These are phyloP conservation scores for Syngnathus acus DNA, from an alignment of 2,797 vertebrate genomes.

Conservation along the genomic window DNA sequence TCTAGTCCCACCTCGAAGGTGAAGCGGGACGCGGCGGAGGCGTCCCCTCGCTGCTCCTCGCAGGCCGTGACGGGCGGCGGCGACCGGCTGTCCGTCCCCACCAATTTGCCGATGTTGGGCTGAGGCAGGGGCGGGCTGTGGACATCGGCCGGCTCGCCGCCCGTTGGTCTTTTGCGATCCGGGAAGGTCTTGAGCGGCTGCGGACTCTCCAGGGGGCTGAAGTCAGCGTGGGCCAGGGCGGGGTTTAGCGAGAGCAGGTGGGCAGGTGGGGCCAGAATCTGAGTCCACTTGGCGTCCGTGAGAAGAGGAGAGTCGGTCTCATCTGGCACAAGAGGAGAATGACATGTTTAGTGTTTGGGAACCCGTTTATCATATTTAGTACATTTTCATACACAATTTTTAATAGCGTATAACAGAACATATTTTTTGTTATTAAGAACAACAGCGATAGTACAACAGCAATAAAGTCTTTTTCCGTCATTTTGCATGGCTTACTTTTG, in stretches of 20 bases:
- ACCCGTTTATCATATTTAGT: too few relatives aligned
- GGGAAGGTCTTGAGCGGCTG: constrained; percentile 78
- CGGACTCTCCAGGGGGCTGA: constrained; percentile 75
- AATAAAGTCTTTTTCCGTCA: too few relatives aligned
- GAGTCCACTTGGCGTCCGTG: constrained; percentile 89
- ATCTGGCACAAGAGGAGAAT: constrained; percentile 64
- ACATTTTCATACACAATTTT: not conserved
- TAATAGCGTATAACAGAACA: too few relatives aligned
- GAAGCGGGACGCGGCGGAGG: constrained; percentile 34
- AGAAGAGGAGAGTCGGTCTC: constrained; percentile 81
- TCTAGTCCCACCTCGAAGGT: constrained; percentile 48
- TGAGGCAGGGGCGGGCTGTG: constrained; percentile 71
- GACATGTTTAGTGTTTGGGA: not conserved
- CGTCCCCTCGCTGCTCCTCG: constrained; percentile 17
- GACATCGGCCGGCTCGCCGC: constrained; percentile 69
- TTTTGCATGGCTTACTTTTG: not conserved
- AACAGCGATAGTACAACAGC: not conserved
- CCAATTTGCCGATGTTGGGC: constrained; percentile 75
- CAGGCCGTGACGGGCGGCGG: constrained; percentile 57
- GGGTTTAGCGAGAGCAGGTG: constrained; percentile 77
- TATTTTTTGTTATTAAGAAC: not conserved
- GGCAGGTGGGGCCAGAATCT: constrained; percentile 85
- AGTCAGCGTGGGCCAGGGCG: constrained; percentile 67
- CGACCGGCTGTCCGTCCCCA: constrained; percentile 72
- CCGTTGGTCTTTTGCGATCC: constrained; percentile 63